Evolutionary conservation across 2,797 vertebrate genomes (phyloP).

Genomic region (Odontamblyopus rebecca): DNA sequence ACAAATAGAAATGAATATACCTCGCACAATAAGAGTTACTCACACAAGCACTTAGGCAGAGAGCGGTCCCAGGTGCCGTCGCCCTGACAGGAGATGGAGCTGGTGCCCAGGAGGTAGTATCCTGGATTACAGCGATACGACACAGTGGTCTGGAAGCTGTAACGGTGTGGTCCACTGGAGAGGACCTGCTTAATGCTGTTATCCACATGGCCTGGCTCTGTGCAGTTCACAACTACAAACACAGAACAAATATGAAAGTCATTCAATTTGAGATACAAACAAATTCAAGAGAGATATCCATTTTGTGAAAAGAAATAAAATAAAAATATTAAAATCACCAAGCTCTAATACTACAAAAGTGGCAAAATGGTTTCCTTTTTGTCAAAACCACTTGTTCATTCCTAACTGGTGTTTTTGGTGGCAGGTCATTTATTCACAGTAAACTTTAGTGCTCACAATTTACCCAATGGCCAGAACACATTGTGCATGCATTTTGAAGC

Average conservation of each 20-base stretch:
- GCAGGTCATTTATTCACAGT: not conserved
- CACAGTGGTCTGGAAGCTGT: slow-evolving; percentile 92
- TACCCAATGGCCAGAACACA: not conserved
- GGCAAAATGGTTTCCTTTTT: not conserved
- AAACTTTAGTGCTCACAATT: not conserved
- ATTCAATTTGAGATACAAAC: not conserved
- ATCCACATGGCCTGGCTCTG: slow-evolving; percentile 93
- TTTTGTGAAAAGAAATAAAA: not conserved
- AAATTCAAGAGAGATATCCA: not conserved
- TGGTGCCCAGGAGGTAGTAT: slow-evolving; percentile 92
- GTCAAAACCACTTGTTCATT: not conserved
- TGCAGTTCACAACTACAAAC: slow-evolving; percentile 91
- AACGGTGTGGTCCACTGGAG: slow-evolving; percentile 86
- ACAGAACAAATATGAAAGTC: slow-evolving; percentile 9
- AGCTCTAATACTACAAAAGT: not conserved
- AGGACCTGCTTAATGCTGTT: slow-evolving; percentile 90
- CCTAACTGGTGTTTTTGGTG: not conserved
- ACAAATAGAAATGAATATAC: not conserved
- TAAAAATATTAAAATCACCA: not conserved
- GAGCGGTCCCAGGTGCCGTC: slow-evolving; percentile 96
- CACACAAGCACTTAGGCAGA: slow-evolving; percentile 92
- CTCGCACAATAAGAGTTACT: slow-evolving; percentile 67
- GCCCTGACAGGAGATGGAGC: slow-evolving; percentile 91
- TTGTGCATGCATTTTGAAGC: not conserved
- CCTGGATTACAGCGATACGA: slow-evolving; percentile 91